Percentiles rank a stretch among this genome's conserved stretches.
Conservation (phyloP, 2,888 invertebrate genomes). For the Lithodes maja region DNA sequence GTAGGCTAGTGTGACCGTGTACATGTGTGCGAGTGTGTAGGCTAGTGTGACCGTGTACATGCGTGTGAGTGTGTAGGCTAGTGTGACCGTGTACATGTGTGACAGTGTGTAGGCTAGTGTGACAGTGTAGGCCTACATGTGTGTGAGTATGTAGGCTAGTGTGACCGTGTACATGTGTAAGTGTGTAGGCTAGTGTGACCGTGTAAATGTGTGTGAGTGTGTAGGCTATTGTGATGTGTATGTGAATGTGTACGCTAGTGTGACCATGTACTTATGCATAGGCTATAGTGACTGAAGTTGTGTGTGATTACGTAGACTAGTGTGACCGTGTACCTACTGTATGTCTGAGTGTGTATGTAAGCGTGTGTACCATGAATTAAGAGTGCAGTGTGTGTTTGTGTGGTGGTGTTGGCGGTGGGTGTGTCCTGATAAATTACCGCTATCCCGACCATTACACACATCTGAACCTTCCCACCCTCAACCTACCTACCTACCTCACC, state of each 20-base stretch:
- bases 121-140: no score
- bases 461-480: neutral
- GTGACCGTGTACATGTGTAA: neutral
- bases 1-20: no score
- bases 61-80: no score
- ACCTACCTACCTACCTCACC: neutral
- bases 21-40: no score
- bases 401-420: neutral
- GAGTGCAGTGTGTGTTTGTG: neutral
- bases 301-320: slow-evolving; percentile 14
- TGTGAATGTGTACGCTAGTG: slow-evolving; percentile 25
- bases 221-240: slow-evolving; percentile 4
- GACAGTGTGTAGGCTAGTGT: no score
- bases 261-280: slow-evolving; percentile 13
- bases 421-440: neutral
- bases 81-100: no score
- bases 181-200: neutral
- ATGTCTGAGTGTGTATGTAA: slow-evolving; percentile 15
- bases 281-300: neutral
- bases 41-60: no score
- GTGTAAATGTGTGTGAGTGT: neutral
- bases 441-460: neutral
- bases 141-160: no score
- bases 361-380: neutral
- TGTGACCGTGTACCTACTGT: slow-evolving; percentile 23